These are phyloP conservation scores for Cataglyphis livida DNA, from an alignment of 2,888 invertebrate species.

Conservation along the genomic window DNA sequence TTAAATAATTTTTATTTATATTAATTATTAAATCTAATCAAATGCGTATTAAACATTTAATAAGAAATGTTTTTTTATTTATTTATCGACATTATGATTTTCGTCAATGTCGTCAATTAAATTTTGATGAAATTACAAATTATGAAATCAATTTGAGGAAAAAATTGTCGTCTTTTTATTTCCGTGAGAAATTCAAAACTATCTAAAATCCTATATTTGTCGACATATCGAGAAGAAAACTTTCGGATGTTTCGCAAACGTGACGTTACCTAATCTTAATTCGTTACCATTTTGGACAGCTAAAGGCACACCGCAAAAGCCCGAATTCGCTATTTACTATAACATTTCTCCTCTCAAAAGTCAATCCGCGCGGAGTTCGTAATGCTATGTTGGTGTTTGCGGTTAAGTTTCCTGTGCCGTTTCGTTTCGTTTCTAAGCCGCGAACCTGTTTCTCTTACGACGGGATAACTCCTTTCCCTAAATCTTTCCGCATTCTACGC, in stretches of 20 bases:
- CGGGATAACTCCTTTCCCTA: constrained; percentile 14
- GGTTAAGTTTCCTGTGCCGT: constrained; percentile 24
- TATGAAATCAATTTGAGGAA: neutral
- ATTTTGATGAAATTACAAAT: neutral
- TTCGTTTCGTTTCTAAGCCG: constrained; percentile 32
- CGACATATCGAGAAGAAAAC: neutral
- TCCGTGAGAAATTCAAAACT: neutral
- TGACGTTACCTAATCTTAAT: constrained; percentile 25
- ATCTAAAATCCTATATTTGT: neutral
- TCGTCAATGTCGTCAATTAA: neutral
- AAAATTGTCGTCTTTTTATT: neutral
- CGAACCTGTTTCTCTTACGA: constrained; percentile 37
- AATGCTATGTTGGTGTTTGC: constrained; percentile 52
- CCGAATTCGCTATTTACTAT: constrained; percentile 32
- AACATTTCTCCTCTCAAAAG: constrained; percentile 33
- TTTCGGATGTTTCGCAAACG: neutral
- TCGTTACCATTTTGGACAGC: constrained; percentile 14
- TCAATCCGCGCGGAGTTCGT: constrained; percentile 45
- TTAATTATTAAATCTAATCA: neutral
- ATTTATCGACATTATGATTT: neutral
- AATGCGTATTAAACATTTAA: neutral
- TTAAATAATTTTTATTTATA: neutral
- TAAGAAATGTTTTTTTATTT: neutral
- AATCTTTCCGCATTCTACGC: constrained; percentile 7
- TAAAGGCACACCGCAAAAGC: constrained; percentile 22